phyloP scores from a whole-genome alignment of 2,113 vertebrate genomes.

The Pangasianodon hypophthalmus region DNA sequence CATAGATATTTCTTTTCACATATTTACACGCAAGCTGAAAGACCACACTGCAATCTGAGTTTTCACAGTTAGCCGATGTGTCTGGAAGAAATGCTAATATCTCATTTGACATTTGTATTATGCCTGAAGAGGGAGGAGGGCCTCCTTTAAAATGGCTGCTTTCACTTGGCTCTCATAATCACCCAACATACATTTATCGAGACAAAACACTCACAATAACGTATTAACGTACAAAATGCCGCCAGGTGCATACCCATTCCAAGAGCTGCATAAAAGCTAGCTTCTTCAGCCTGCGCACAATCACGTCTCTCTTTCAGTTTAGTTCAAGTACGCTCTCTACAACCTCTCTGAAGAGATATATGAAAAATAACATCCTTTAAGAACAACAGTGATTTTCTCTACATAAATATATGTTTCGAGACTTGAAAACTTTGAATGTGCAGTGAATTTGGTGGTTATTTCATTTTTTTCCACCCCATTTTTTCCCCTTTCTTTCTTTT shows the following conservation, averaged over 20 bases:
- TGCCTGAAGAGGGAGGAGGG: slow-evolving; percentile 35
- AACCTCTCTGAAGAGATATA: slow-evolving; percentile 41
- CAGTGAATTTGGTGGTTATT: slow-evolving; percentile 59
- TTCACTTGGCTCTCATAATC: slow-evolving; percentile 43
- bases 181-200: slow-evolving; percentile 40
- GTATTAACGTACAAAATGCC: slow-evolving; percentile 63
- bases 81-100: slow-evolving; percentile 46
- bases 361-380: slow-evolving; percentile 54
- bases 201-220: slow-evolving; percentile 44
- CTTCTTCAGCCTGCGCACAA: slow-evolving; percentile 27
- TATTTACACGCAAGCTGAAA: slow-evolving; percentile 13
- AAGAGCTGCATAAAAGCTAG: slow-evolving; percentile 51
- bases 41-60: slow-evolving; percentile 1
- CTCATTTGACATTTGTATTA: slow-evolving; percentile 44
- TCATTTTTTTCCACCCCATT: slow-evolving; percentile 57
- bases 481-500: slow-evolving; percentile 58
- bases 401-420: slow-evolving; percentile 50
- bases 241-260: slow-evolving; percentile 74
- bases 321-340: slow-evolving; percentile 40
- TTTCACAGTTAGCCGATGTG: slow-evolving; percentile 29
- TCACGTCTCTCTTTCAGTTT: slow-evolving; percentile 39
- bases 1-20: neutral
- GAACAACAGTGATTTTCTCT: slow-evolving; percentile 59
- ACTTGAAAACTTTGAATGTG: slow-evolving; percentile 57
- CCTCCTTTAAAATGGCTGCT: slow-evolving; percentile 32